Evolutionary conservation across 2,113 vertebrate genomes (phyloP), one percentile per base, ranked within the genome.

Genomic region (Brachirus orientalis): DNA sequence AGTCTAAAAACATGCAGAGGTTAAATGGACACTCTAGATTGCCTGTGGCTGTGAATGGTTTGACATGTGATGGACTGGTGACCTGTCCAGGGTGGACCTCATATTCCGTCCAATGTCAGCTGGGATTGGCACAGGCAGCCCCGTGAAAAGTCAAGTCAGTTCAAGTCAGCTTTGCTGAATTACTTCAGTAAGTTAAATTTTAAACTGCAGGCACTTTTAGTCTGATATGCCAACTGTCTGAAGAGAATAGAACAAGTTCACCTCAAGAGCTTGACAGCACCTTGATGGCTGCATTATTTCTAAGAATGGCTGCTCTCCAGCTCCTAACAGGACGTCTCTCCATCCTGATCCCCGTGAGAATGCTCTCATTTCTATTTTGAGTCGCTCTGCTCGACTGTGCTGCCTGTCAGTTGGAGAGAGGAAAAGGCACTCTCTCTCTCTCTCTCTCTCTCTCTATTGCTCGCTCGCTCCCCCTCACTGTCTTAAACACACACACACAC

Each of bases 281-380:
- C 72, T 64, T 51, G 51, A 70, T 64, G 64, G 54, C 43, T 79
- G 84, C 46, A 72, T 77, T 75, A 71, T 54, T 73, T 74, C 77
- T 60, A 38, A 50, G 55, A 84, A 71, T 53, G 63, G 62, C 62
- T 69, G 28, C 56, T 63, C 65, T 75, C 47, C 47, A 41, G 68
- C 55, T 83, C 76, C 75, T 61, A 69, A 81, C 77, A 81, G 77
- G 63, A 75, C 85, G 59, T 55, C 72, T 81, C 80, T 83, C 66
- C 67, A 69, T 75, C 82, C 77, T 72, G 79, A 87, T 86, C 71
- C 88, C 83, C 70, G 45, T 57, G 88, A 87, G 84, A 77, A 82
- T 68, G 48, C 64, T 77, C 62, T 43, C 10, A 67, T 63, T 87
- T 86, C 90, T 91, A 87, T 91, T 88, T 86, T 77, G 61, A 88